phyloP scores from a whole-genome alignment of 2,888 invertebrate genomes.

The Caenorhabditis sp. region DNA sequence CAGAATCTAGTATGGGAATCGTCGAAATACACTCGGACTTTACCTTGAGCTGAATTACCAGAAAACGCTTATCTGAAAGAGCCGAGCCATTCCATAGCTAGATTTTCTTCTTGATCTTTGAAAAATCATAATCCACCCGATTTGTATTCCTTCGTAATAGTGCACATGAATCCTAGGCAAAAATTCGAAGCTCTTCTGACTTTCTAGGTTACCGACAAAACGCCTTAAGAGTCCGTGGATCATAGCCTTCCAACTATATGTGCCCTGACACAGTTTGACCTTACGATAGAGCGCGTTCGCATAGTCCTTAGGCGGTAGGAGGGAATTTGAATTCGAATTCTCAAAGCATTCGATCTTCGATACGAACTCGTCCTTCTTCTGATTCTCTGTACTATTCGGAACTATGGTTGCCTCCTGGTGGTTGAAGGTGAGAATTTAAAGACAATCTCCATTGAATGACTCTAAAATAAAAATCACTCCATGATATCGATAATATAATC shows the following conservation, averaged over 20 bases:
- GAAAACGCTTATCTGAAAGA: no score
- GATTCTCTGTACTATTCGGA: no score
- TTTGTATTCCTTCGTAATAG: not conserved
- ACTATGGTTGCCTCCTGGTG: not conserved
- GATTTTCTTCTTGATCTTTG: slow-evolving; percentile 3
- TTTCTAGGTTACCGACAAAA: not conserved
- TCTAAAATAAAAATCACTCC: not conserved
- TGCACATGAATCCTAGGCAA: not conserved
- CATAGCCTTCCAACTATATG: no score
- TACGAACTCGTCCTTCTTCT: not conserved
- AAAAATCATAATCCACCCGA: not conserved
- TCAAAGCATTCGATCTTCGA: not conserved
- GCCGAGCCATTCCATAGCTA: no score
- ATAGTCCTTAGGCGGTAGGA: slow-evolving; percentile 1
- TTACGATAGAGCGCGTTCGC: not conserved
- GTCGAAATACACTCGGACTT: no score
- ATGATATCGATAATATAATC: no score
- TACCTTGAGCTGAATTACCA: no score
- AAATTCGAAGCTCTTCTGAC: not conserved
- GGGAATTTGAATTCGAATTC: slow-evolving; percentile 2
- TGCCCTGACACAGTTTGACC: no score
- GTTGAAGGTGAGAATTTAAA: not conserved
- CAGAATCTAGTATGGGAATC: no score
- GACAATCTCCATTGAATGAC: not conserved
- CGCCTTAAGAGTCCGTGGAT: no score